phyloP scores from a whole-genome alignment of 2,113 vertebrate genomes.

The Phocoena phocoena region DNA sequence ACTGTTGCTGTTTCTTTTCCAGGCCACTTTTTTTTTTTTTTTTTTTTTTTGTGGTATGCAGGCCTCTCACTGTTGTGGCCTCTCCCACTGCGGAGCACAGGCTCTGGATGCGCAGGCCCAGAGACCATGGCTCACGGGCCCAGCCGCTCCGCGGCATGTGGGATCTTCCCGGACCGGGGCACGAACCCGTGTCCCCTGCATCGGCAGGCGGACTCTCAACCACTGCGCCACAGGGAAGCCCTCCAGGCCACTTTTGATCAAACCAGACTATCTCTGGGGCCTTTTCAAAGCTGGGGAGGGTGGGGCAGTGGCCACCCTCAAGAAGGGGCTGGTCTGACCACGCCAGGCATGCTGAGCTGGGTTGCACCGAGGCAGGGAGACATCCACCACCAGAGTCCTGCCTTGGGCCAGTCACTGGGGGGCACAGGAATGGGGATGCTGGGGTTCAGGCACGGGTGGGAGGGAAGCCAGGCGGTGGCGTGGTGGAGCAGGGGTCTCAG shows the following conservation, averaged over 20 bases:
- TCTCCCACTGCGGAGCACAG: too few species aligned
- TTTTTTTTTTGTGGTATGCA: too few species aligned
- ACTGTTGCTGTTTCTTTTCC: not conserved
- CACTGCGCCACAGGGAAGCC: too few species aligned
- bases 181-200: too few species aligned
- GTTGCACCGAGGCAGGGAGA: not conserved
- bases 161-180: too few species aligned
- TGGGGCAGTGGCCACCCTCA: not conserved
- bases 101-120: too few species aligned
- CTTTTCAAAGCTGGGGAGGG: not conserved
- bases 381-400: not conserved
- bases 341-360: fast-evolving
- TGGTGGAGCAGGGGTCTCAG: fast-evolving
- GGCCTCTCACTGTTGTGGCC: too few species aligned
- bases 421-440: not conserved
- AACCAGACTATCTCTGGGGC: not conserved
- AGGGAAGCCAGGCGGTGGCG: not conserved
- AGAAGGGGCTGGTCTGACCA: not conserved
- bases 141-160: too few species aligned
- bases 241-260: not conserved
- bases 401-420: not conserved
- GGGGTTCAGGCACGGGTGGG: too few species aligned
- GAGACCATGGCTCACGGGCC: too few species aligned
- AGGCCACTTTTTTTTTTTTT: too few species aligned
- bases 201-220: too few species aligned